Percentiles rank a stretch among this genome's conserved stretches.
phyloP scores from a whole-genome alignment of 2,113 vertebrate species.

The Fulica atra region DNA sequence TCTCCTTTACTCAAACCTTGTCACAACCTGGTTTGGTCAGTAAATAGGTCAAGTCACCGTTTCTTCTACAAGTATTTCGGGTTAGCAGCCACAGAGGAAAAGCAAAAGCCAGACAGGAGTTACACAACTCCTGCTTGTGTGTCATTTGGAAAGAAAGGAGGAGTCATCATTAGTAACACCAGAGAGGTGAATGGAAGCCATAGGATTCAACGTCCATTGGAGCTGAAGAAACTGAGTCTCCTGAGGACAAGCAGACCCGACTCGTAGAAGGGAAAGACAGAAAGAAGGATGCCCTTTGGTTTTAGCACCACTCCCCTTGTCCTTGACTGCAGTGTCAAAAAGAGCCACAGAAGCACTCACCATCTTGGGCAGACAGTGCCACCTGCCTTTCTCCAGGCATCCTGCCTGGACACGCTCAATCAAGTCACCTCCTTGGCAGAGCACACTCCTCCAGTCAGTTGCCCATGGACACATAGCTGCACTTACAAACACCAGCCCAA shows the following conservation, averaged over 20 bases:
- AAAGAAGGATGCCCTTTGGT: not conserved
- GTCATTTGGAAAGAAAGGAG: not conserved
- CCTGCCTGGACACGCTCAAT: not conserved
- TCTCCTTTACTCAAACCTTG: not conserved
- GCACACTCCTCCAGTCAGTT: not conserved
- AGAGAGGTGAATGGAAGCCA: not conserved
- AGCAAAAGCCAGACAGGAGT: not conserved
- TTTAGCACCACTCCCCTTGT: not conserved
- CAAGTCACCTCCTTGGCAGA: not conserved
- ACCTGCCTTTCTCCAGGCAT: not conserved
- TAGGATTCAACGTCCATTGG: not conserved
- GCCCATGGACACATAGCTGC: not conserved
- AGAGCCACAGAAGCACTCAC: not conserved
- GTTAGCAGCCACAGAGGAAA: not conserved
- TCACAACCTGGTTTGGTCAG: not conserved
- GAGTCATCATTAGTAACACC: not conserved
- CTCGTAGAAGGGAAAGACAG: not conserved
- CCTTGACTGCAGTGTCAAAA: not conserved
- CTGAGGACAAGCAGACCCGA: rapidly evolving
- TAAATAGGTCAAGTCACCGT: not conserved
- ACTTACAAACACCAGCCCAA: not conserved
- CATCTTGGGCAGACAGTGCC: not conserved
- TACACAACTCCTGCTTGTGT: not conserved
- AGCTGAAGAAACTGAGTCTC: not conserved
- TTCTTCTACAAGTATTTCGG: not conserved